Base-by-base conservation (phyloP, 2,797 vertebrate species). In the Neopelma chrysocephalum region DNA sequence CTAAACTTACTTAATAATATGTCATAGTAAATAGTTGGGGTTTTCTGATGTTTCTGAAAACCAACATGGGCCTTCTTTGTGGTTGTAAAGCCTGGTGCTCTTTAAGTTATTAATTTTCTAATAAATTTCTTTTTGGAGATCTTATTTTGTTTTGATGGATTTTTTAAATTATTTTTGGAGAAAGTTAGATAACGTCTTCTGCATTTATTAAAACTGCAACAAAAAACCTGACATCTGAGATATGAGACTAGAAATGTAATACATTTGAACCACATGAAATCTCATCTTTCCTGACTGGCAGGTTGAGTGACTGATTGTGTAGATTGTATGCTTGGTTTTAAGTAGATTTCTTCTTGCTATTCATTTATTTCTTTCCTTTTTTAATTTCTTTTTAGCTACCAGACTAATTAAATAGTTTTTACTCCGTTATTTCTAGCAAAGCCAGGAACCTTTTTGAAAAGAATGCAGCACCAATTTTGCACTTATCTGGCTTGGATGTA, bases 361-460 rank as follows among this genome's bases (percentile, higher is more conserved):
- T 88, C 2, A 42, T 77, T 82, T 51, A 6, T 51, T 90, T 82
- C 56, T 92, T 83, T 85, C 9, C 18, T 51, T 94, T 85, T 72
- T 4, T 29, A 32, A 12, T 76, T 78, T 53, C 78, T 57, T 79
- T 61, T 82, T 62, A 50, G 12, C 42, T 27, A 32, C 27, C 57
- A 36, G 29, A 36, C 18, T 93, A 62, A 89, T 88, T 48, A 93
- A 96, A 69, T 61, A 43, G 16, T 69, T 58, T 70, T 94, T 53
- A 26, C 43, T 82, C 38, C 75, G 58, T 84, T 94, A 70, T 87
- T 68, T 83, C 16, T 96, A 99, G 99, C 71, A 99, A 99, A 98
- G 99, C 99, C 88, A 98, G 98, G 96, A 98, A 86, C 56, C 98
- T 99, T 60, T 99, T 99, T 98, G 99, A 99, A 97, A 99, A 99